Percentiles rank a stretch among this genome's conserved stretches.
Conservation (phyloP, 2,113 vertebrate genomes). For the Steatornis caripensis region DNA sequence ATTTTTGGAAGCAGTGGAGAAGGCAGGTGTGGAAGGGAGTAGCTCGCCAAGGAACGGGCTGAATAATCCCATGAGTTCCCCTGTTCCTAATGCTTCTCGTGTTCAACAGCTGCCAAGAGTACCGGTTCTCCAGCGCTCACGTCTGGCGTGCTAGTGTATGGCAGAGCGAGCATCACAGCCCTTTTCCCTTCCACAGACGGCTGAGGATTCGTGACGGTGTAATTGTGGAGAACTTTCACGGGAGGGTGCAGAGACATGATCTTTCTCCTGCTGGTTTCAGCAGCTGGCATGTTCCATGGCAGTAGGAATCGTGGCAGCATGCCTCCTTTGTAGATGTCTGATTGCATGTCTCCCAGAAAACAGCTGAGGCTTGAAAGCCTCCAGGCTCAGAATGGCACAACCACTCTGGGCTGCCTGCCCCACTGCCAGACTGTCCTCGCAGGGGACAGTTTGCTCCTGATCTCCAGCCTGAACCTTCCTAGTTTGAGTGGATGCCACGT, state of each 20-base stretch:
- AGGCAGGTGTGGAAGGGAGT: background rate
- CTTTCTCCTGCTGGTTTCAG: background rate
- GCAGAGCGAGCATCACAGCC: background rate
- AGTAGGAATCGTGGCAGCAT: rapidly evolving
- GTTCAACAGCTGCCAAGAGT: background rate
- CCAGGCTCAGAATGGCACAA: too few species aligned
- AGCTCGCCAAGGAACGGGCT: background rate
- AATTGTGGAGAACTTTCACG: background rate
- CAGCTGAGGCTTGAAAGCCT: too few species aligned
- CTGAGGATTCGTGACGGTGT: background rate
- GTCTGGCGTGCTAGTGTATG: background rate
- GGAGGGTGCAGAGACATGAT: background rate
- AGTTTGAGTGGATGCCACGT: too few species aligned
- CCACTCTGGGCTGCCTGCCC: too few species aligned
- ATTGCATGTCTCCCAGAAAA: background rate
- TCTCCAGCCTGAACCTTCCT: too few species aligned
- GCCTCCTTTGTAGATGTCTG: background rate
- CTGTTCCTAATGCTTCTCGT: background rate
- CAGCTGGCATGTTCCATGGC: too few species aligned
- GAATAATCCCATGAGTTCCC: background rate
- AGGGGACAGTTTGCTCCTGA: too few species aligned
- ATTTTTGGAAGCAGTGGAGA: too few species aligned
- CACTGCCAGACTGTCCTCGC: too few species aligned
- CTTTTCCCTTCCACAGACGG: background rate
- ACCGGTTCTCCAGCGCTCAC: background rate